Percentiles rank a stretch among this genome's conserved stretches.
Evolutionary conservation across 64 coral and sea anemone genomes (phyloP).

Genomic region (Catalaphyllia jardinei): DNA sequence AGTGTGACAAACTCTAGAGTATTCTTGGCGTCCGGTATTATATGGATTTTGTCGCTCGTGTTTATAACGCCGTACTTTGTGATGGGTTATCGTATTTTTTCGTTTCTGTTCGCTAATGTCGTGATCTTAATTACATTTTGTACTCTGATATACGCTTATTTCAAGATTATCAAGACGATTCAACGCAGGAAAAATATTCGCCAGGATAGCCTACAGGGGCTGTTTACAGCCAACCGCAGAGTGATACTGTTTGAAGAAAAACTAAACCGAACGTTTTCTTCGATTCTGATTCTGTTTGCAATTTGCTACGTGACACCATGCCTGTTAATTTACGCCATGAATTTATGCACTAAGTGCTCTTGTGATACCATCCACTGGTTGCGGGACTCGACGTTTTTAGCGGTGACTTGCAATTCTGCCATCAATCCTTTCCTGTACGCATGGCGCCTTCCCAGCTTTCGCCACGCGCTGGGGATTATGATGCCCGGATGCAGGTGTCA

Average conservation of each 20-base stretch:
- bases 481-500: neutral
- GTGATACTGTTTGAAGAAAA: slow-evolving; percentile 53
- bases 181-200: slow-evolving; percentile 22
- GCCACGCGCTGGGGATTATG: slow-evolving; percentile 36
- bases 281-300: slow-evolving; percentile 73
- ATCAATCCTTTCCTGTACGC: slow-evolving; percentile 91
- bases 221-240: slow-evolving; percentile 15
- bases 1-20: slow-evolving; percentile 45
- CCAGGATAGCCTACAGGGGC: slow-evolving; percentile 29
- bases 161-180: slow-evolving; percentile 55
- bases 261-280: slow-evolving; percentile 33
- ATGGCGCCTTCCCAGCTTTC: slow-evolving; percentile 85
- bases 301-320: slow-evolving; percentile 76
- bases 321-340: slow-evolving; percentile 95
- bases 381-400: slow-evolving; percentile 80
- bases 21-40: slow-evolving; percentile 19
- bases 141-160: slow-evolving; percentile 52
- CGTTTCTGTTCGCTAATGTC: slow-evolving; percentile 77
- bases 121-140: slow-evolving; percentile 54
- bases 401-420: slow-evolving; percentile 74
- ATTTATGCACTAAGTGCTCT: slow-evolving; percentile 79
- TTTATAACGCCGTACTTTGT: slow-evolving; percentile 50
- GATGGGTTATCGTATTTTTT: slow-evolving; percentile 65
- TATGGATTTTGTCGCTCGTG: slow-evolving; percentile 55
- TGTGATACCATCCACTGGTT: slow-evolving; percentile 93